Base-by-base conservation (phyloP, 37 sponge, comb jelly and placozoan genomes). In the Petrosia ficiformis region DNA sequence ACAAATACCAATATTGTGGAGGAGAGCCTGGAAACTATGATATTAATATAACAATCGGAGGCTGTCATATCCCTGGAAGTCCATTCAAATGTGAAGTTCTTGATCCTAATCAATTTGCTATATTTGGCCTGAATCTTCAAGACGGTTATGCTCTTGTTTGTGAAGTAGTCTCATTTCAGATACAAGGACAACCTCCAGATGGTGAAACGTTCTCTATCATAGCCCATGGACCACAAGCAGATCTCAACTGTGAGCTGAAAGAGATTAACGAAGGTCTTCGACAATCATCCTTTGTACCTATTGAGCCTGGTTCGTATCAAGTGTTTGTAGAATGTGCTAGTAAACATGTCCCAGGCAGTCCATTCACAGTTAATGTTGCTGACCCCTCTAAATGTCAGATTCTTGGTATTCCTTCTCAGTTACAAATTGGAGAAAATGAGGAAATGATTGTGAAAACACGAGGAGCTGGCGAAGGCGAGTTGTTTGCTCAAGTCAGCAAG, bases 301-400 rank as follows among this genome's bases (percentile, higher is more conserved):
- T 85, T 37, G 86, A 84, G 29, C 75, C 90, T 4, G 96, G 96
- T 6, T 38, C 59, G 10, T 85, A 89, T 48, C 82, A 87, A 31
- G 72, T 95, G 69, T 87, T 86, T 72, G 89, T 95, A 43, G 92
- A 84, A 64, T 88, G 76, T 70, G 83, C 86, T 28, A 86, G 86
- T 0, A 29, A 44, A 16, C 81, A 76, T 1, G 77, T 95, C n/a
- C 86, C 89, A 22, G 79, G 77, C 4, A 84, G 89, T 66, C 96
- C 96, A 1, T 95, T 91, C 42, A 65, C 76, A 19, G 71, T 93
- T 74, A 84, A 82, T 65, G 73, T 94, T 16, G 67, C 77, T 11
- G 86, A 88, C 66, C 89, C 93, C 2, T 73, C 70, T 19, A 77
- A 85, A 22, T 80, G 81, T 29, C 60, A 54, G 14, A 89, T 88